Conservation (phyloP, 2,113 vertebrate species). For the Gambusia affinis region DNA sequence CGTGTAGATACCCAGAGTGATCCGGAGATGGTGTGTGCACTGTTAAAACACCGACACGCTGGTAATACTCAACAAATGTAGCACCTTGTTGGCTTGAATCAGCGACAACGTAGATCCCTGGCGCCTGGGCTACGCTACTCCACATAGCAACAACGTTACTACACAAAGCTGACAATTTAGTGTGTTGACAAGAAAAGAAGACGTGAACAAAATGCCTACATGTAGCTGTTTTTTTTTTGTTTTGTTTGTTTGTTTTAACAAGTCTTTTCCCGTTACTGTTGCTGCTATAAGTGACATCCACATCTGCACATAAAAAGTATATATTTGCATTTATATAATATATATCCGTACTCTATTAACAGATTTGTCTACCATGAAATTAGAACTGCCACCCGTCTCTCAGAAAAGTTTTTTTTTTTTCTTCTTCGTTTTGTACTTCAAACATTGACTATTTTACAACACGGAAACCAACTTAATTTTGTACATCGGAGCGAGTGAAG, state of each 20-base stretch:
- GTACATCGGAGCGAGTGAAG: conserved; percentile 75
- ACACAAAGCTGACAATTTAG: conserved; percentile 80
- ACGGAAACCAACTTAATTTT: conserved; percentile 79
- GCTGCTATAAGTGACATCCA: conserved; percentile 84
- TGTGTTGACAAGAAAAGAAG: conserved; percentile 78
- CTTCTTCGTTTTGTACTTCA: conserved; percentile 63
- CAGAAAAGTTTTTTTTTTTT: conserved; percentile 63
- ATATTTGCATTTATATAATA: conserved; percentile 87
- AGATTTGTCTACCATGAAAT: conserved; percentile 83
- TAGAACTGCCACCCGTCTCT: conserved; percentile 76
- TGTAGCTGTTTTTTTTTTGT: conserved; percentile 61
- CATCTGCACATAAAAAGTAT: conserved; percentile 86
- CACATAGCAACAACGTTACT: conserved; percentile 82
- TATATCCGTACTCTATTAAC: conserved; percentile 87
- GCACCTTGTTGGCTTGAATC: conserved; percentile 63
- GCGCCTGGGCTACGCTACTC: conserved; percentile 79
- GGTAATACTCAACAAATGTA: conserved; percentile 64
- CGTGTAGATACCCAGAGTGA: background rate
- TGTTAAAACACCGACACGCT: conserved; percentile 50
- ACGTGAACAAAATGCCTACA: conserved; percentile 79
- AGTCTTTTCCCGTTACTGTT: conserved; percentile 76
- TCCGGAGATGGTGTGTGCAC: conserved; percentile 18
- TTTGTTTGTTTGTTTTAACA: conserved; percentile 34
- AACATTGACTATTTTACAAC: conserved; percentile 82
- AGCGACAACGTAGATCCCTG: conserved; percentile 59